phyloP scores from a whole-genome alignment of 2,797 vertebrate genomes.

The Eupleurogrammus muticus region DNA sequence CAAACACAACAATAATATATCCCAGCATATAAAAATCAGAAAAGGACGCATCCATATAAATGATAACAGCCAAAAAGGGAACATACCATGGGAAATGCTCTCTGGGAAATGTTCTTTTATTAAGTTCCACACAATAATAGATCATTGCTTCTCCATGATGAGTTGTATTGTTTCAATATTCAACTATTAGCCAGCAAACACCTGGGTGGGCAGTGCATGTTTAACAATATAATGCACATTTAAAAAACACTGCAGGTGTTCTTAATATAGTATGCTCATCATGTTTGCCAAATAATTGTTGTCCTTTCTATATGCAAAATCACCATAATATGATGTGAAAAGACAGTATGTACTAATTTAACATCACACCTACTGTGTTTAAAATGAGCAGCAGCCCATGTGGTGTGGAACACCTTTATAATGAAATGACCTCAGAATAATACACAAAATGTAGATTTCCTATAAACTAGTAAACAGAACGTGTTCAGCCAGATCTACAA shows the following conservation, averaged over 20 bases:
- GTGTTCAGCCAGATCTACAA: background rate
- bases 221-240: background rate
- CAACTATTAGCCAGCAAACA: background rate
- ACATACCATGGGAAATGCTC: no score
- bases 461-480: background rate
- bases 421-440: constrained; percentile 12
- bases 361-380: background rate
- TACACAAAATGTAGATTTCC: background rate
- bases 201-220: background rate
- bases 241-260: constrained; percentile 11
- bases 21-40: no score
- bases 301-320: background rate
- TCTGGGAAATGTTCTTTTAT: no score
- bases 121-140: no score
- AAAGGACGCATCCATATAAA: no score
- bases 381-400: background rate
- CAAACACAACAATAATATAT: no score
- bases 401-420: background rate
- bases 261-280: background rate
- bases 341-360: background rate
- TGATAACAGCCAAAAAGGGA: no score
- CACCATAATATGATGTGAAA: background rate
- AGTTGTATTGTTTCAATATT: background rate
- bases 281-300: constrained; percentile 3
- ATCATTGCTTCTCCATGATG: background rate